Evolutionary conservation across 2,797 vertebrate genomes (phyloP).

Genomic region (Falco rusticolus): DNA sequence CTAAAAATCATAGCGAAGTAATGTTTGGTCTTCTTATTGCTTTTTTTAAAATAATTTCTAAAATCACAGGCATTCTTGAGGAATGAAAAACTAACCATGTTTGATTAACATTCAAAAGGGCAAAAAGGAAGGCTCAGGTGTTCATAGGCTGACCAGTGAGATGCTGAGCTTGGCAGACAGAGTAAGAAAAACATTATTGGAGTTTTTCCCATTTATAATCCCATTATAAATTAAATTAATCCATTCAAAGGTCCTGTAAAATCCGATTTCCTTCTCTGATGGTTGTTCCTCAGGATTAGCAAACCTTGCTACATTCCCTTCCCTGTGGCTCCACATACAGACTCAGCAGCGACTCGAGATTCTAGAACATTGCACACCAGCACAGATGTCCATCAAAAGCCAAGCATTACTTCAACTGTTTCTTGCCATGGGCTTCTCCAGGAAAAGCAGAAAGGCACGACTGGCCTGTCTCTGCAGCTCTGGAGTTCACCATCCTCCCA

Average conservation of each 20-base stretch:
- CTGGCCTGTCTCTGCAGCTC: neutral
- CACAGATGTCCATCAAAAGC: neutral
- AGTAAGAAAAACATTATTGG: neutral
- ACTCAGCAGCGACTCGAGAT: neutral
- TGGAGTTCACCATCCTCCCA: neutral
- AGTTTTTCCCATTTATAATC: too few species aligned
- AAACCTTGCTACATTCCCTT: neutral
- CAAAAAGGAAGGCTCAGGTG: neutral
- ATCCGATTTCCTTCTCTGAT: neutral
- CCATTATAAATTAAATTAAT: neutral
- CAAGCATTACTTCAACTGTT: neutral
- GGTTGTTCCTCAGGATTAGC: neutral
- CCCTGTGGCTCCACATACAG: neutral
- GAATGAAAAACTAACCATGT: neutral
- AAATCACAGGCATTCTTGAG: neutral
- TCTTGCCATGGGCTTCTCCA: neutral
- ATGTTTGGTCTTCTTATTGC: neutral
- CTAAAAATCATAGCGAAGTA: neutral
- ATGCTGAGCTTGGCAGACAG: neutral
- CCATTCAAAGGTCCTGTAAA: neutral
- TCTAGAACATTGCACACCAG: neutral
- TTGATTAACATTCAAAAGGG: neutral
- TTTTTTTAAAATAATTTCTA: neutral
- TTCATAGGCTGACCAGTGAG: neutral
- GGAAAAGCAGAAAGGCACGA: neutral